Evolutionary conservation across 2,888 invertebrate genomes (phyloP), one percentile per base, ranked within the genome.

Genomic region (Tinea semifulvella): DNA sequence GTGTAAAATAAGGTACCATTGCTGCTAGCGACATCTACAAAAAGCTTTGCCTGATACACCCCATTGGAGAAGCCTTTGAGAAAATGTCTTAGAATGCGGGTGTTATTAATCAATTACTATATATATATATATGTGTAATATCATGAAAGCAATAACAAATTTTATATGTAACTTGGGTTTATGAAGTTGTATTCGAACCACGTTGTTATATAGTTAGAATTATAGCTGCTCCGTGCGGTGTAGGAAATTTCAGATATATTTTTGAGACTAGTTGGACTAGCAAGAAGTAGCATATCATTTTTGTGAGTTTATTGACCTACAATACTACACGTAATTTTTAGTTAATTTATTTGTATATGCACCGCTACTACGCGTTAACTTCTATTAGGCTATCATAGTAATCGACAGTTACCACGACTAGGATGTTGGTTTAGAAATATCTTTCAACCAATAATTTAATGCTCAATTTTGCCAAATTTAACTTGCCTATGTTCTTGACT

Each of bases 401-500:
- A 36, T 38, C 19, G 25, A 62, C 77, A 74, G 79, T 80, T 80
- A 80, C 79, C 79, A 80, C 66, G 68, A 54, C 64, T 74, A 76
- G 72, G 63, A 64, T 73, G 22, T 40, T 36, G 36, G 36, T 40
- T 40, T 40, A 31, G 10, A 31, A 11, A 13, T 31, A 13, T 6
- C n/a, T 40, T 22, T 22, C 18, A 36, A 10, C 18, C n/a, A 22
- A 22, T 22, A 69, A 66, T 68, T 70, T 67, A 68, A 79, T 80
- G 80, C 80, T 80, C 80, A 80, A 80, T 79, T 73, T 79, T 79
- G 80, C 80, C 80, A 80, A 80, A 80, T 75, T 76, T 70, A 68
- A 76, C 77, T 79, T 79, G 79, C 79, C 79, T 69, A 62, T 53
- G 68, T 64, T 56, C 68, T 74, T 73, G 73, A 75, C 45, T 17